Conservation (phyloP, 2,797 vertebrate species). For the Anniella stebbinsi region DNA sequence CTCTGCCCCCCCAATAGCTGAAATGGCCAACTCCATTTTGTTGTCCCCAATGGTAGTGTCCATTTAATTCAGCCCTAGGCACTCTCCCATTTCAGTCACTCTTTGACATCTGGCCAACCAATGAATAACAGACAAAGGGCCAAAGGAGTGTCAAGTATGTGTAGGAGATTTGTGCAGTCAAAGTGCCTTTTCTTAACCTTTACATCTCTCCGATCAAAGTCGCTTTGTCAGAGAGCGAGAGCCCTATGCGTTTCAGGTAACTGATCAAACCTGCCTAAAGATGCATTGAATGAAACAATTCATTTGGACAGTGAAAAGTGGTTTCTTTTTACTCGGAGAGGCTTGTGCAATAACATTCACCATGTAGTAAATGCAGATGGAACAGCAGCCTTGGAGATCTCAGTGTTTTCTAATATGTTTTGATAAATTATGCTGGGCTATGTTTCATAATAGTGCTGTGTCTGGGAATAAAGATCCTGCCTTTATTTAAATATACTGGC, state of each 20-base stretch:
- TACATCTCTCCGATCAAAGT: background rate
- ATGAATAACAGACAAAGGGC: background rate
- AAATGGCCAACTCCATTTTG: background rate
- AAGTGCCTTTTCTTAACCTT: background rate
- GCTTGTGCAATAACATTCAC: background rate
- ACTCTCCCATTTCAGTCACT: background rate
- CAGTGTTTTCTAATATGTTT: background rate
- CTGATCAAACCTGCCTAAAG: constrained; percentile 2
- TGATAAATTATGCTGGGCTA: background rate
- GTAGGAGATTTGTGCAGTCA: background rate
- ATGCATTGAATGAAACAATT: background rate
- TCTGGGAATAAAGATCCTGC: background rate
- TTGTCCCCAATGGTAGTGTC: no score
- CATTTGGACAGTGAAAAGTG: constrained; percentile 18
- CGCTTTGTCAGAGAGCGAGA: constrained; percentile 8
- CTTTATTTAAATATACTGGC: background rate
- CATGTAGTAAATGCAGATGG: background rate
- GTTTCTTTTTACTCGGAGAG: background rate
- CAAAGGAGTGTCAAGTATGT: background rate
- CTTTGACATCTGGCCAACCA: background rate
- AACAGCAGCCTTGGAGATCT: background rate
- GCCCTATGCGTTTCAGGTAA: background rate
- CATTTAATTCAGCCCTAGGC: background rate
- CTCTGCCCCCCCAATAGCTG: background rate
- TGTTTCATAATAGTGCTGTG: background rate